Evolutionary conservation across 2,113 vertebrate species (phyloP), one percentile per base, ranked within the genome.

Genomic region (Elanoides forficatus): DNA sequence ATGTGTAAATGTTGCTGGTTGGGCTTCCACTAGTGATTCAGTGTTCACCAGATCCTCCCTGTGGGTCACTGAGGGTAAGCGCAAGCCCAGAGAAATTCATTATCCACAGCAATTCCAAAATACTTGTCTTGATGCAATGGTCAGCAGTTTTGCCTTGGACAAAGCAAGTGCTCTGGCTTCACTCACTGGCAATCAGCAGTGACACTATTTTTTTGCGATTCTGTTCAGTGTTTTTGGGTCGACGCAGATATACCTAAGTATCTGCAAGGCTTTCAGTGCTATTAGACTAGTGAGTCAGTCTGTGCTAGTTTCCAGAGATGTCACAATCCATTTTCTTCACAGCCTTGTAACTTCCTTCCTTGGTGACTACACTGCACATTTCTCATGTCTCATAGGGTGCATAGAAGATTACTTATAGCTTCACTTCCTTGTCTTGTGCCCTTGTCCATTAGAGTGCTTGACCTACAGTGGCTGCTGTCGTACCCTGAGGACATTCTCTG

Each of bases 321-420:
- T 79, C 71, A 80, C 25, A 20, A 85, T 52, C 43, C 74, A 42
- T 95, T 91, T 93, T 93, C 74, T 91, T 86, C 47, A 53, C 70
- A 91, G 90, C 66, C 66, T 88, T 88, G 92, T 65, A 68, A 58
- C 70, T 96, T 97, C 95, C 93, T 96, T 95, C 81, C 93, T 93
- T 48, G 75, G 60, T n/a, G 92, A 60, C 73, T 72, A 10, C 81
- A 40, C 8, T 7, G 66, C 0, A 0, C 62, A 53, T 94, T 93
- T 87, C 78, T 87, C 66, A 40, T 4, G 43, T 62, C 81, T 62
- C 79, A 88, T n/a, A 96, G 92, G 84, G 79, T 95, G 34, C 19
- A 53, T 10, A 32, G 18, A 60, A 63, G 43, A 30, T 95, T 96
- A 80, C 94, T 96, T 93, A 93, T 96, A 96, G 81, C 53, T 45